A percentile compares a stretch with the other conserved stretches of the same genome.
phyloP scores from a whole-genome alignment of 2,113 vertebrate genomes.

The Toxostoma redivivum region DNA sequence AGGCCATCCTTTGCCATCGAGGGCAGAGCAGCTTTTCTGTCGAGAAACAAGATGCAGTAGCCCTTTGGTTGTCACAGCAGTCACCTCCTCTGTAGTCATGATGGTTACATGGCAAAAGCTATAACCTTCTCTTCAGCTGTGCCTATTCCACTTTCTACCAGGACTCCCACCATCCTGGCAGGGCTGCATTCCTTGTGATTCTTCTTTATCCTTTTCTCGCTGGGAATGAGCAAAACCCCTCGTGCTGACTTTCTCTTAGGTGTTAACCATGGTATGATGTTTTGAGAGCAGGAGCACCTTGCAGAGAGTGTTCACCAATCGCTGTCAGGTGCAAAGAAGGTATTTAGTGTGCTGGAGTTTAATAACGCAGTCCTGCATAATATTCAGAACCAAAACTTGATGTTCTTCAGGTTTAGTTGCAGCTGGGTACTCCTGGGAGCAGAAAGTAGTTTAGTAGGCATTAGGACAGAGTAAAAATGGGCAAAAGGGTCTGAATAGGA shows the following conservation, averaged over 20 bases:
- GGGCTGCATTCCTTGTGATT: neutral
- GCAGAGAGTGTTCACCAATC: rapidly evolving
- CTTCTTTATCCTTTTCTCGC: neutral
- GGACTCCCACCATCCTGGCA: neutral
- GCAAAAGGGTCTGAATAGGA: neutral
- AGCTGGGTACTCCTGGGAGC: neutral
- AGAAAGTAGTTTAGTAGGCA: neutral
- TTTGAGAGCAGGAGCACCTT: neutral
- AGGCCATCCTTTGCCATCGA: neutral
- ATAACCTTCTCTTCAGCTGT: neutral
- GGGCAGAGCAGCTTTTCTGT: neutral
- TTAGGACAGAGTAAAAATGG: neutral
- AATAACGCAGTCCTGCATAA: neutral
- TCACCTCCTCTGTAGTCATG: neutral
- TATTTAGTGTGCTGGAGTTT: neutral
- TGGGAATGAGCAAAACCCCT: neutral
- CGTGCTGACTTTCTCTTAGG: rapidly evolving
- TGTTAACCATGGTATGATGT: neutral
- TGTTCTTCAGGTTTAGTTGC: neutral
- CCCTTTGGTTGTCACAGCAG: neutral
- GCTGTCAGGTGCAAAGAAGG: neutral
- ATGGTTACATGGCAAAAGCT: neutral
- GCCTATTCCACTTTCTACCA: neutral
- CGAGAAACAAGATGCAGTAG: neutral
- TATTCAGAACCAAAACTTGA: neutral